Base-by-base conservation (phyloP, 2,888 invertebrate genomes). In the Serrognathus titanus region DNA sequence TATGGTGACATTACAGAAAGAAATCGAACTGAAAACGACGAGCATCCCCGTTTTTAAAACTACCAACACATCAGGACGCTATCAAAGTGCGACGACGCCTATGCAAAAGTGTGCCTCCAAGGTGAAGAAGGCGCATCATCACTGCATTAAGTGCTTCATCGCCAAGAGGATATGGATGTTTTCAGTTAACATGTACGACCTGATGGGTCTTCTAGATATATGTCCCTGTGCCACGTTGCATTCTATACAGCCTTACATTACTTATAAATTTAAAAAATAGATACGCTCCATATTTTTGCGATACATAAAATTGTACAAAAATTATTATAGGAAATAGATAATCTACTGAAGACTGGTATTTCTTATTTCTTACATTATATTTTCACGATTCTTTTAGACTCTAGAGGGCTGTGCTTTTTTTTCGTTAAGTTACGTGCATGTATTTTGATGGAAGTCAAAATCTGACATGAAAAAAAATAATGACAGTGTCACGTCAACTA, bases 161-260 rank as follows among this genome's bases (percentile, higher is more conserved):
- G 63, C 60, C 35, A 67, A 64, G 48, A 63, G 64, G 35, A 53
- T 66, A 10, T 71, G 67, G 68, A 69, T 69, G 67, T 63, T 72
- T 16, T 66, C 69, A 9, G 70, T 73, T 13, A 73, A 72, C 55
- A 68, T 71, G 61, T 73, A 70, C 58, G 72, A 73, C 46, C 67
- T 73, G 48, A 67, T 72, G 63, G 72, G 72, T 2, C 58, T 73
- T n/a, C 53, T 73, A 16, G 71, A 73, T 58, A 71, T 73, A 36
- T 69, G 69, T 51, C 72, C 73, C 5, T 70, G 71, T 57, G 70
- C 70, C 24, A 70, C 72, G 9, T 65, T 73, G 37, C 73, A 73
- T 59, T 69, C 71, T 39, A 65, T 70, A 38, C 67, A 68, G 48
- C 73, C 73, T 4, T 73, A 69, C 46, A 69, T 69, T 50, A 66